Conservation (phyloP, 2,888 invertebrate species). For the Auanema sp. region DNA sequence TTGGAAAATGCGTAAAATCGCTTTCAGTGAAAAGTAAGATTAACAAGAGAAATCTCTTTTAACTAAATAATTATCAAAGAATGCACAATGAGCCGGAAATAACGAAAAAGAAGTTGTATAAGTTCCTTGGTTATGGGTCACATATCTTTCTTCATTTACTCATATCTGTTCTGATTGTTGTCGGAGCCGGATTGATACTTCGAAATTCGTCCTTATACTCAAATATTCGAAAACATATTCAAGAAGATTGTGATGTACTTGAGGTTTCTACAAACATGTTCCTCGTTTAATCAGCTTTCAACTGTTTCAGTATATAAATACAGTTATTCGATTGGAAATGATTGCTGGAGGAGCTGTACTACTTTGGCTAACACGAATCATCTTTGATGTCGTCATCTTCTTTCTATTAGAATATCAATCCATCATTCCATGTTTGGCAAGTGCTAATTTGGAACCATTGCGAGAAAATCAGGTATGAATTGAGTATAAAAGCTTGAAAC, state of each 20-base stretch:
- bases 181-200: conserved; percentile 37
- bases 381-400: conserved; percentile 44
- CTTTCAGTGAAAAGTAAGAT: conserved; percentile 34
- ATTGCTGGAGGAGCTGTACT: conserved; percentile 47
- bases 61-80: conserved; percentile 17
- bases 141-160: conserved; percentile 41
- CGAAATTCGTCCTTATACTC: conserved; percentile 33
- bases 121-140: conserved; percentile 44
- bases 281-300: not conserved
- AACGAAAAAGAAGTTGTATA: conserved; percentile 31
- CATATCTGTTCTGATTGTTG: conserved; percentile 35
- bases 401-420: conserved; percentile 38
- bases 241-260: conserved; percentile 39
- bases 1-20: conserved; percentile 32
- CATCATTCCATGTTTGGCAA: conserved; percentile 42
- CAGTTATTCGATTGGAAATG: conserved; percentile 41
- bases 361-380: conserved; percentile 48
- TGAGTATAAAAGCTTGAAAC: not conserved
- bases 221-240: conserved; percentile 28
- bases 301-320: conserved; percentile 42
- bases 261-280: conserved; percentile 30
- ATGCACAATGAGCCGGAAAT: conserved; percentile 46
- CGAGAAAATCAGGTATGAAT: conserved; percentile 27
- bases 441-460: conserved; percentile 26
- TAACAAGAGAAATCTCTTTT: not conserved